Evolutionary conservation across 2,113 vertebrate genomes (phyloP).

Genomic region (Rhinoderma darwinii): DNA sequence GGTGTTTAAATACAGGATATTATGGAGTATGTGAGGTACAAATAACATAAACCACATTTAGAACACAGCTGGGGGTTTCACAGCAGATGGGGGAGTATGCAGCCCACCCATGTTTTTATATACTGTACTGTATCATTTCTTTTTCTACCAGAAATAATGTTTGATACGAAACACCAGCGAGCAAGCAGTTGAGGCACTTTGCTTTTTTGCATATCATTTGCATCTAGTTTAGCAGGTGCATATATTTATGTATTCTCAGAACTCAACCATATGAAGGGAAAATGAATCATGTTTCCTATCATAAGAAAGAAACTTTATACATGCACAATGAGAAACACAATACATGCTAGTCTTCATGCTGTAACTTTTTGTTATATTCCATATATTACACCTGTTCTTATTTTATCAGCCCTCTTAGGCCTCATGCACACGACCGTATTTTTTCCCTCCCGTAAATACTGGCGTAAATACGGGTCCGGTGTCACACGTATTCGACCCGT

Average conservation of each 20-base stretch:
- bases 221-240: constrained; percentile 20
- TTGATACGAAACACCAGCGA: background rate
- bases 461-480: too few relatives aligned
- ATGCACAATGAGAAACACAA: background rate
- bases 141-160: background rate
- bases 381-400: background rate
- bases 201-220: background rate
- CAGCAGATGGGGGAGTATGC: background rate
- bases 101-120: constrained; percentile 34
- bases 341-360: background rate
- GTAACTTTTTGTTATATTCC: background rate
- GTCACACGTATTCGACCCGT: too few relatives aligned
- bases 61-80: constrained; percentile 31
- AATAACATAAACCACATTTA: constrained; percentile 29
- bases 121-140: background rate
- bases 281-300: background rate
- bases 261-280: background rate
- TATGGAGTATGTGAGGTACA: background rate
- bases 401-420: too few relatives aligned
- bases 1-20: constrained; percentile 32
- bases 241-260: background rate
- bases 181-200: background rate
- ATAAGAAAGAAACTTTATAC: background rate
- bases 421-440: too few relatives aligned
- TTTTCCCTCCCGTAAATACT: too few relatives aligned